phyloP scores from a whole-genome alignment of 2,888 invertebrate species.

The Gandaritis pyraliata region DNA sequence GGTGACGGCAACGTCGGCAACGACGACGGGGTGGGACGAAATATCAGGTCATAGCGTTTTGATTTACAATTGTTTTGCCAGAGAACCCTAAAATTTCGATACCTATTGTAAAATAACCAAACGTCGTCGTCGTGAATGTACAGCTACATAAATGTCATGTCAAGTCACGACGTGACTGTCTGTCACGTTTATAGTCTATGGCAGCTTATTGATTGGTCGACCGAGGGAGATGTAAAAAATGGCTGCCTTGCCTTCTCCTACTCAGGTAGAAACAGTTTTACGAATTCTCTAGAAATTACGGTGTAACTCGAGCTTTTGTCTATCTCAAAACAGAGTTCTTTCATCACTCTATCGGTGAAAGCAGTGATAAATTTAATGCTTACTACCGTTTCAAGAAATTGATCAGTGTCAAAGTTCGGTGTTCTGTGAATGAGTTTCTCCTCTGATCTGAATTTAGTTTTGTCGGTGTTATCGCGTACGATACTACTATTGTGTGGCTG shows the following conservation, averaged over 20 bases:
- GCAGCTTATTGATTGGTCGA: constrained; percentile 83
- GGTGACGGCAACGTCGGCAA: too few relatives aligned
- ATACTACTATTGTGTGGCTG: constrained; percentile 39
- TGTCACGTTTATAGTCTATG: constrained; percentile 72
- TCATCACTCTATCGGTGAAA: constrained; percentile 49
- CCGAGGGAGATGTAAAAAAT: constrained; percentile 87
- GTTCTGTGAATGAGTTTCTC: constrained; percentile 59
- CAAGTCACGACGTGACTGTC: too few relatives aligned
- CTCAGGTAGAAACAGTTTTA: constrained; percentile 87
- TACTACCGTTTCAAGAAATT: constrained; percentile 45
- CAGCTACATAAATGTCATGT: too few relatives aligned
- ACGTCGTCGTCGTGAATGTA: constrained; percentile 9
- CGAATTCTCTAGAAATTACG: constrained; percentile 60
- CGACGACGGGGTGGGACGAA: too few relatives aligned
- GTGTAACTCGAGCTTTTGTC: constrained; percentile 44
- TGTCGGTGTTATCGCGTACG: constrained; percentile 48
- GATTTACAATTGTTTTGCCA: not conserved
- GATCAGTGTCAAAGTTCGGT: constrained; percentile 65
- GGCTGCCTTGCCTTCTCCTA: constrained; percentile 94
- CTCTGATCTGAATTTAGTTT: constrained; percentile 55
- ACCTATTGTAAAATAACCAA: constrained; percentile 12
- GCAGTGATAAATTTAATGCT: constrained; percentile 46
- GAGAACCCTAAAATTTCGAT: constrained; percentile 12
- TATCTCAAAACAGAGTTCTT: constrained; percentile 45
- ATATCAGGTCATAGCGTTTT: not conserved